phyloP scores from a whole-genome alignment of 2,888 invertebrate species.

The Taphrorychus bicolor region DNA sequence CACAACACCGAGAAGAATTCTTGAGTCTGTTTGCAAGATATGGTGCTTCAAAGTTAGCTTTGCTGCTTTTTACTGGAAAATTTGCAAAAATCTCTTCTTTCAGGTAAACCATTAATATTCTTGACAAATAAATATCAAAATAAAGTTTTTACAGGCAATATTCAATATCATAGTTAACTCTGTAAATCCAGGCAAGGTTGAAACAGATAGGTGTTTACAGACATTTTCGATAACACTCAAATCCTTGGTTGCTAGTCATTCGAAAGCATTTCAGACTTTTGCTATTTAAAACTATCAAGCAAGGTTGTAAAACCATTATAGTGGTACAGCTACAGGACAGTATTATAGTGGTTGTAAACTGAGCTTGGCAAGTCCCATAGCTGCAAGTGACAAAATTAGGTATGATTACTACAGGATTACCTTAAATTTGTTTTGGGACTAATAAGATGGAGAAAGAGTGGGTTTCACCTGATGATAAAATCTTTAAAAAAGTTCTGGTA shows the following conservation, averaged over 20 bases:
- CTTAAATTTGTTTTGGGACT: slow-evolving; percentile 51
- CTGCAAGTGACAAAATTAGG: slow-evolving; percentile 51
- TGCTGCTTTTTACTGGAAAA: slow-evolving; percentile 56
- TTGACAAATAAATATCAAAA: no score
- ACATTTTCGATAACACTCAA: slow-evolving; percentile 55
- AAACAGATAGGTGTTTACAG: slow-evolving; percentile 59
- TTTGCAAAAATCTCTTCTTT: slow-evolving; percentile 49
- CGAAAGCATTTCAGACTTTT: slow-evolving; percentile 58
- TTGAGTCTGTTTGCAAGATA: slow-evolving; percentile 56
- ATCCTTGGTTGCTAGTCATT: slow-evolving; percentile 54
- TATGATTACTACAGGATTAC: slow-evolving; percentile 55
- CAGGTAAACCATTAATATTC: no score
- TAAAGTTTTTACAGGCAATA: no score
- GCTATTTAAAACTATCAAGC: slow-evolving; percentile 56
- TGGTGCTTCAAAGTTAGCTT: slow-evolving; percentile 57
- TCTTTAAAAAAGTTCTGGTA: slow-evolving; percentile 52
- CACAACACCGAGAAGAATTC: slow-evolving; percentile 51
- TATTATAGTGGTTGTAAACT: slow-evolving; percentile 57
- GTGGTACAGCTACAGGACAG: slow-evolving; percentile 55
- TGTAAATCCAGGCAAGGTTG: slow-evolving; percentile 61
- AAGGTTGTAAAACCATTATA: slow-evolving; percentile 59
- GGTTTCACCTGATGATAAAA: slow-evolving; percentile 54
- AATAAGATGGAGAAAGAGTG: slow-evolving; percentile 48
- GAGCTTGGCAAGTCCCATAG: slow-evolving; percentile 51
- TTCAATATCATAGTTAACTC: slow-evolving; percentile 58